These are phyloP conservation scores for Mionectes macconnelli DNA, from an alignment of 2,113 vertebrate species.

Conservation along the genomic window DNA sequence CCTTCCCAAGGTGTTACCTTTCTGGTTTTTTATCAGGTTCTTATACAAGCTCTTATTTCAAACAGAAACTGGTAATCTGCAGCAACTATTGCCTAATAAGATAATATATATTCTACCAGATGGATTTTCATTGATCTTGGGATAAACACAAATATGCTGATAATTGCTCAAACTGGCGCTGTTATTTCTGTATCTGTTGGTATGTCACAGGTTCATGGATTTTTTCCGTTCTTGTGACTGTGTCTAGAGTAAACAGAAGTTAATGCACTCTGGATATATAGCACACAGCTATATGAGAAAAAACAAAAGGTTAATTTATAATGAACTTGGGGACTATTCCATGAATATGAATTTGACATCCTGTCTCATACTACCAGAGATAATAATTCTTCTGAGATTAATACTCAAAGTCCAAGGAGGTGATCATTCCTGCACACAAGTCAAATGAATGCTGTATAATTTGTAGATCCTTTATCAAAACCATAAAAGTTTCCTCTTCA, in stretches of 20 bases:
- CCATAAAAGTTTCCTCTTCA: background rate
- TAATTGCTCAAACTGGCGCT: conserved; percentile 34
- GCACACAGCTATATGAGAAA: background rate
- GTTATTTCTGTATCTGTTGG: background rate
- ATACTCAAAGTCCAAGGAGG: background rate
- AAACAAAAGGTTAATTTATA: background rate
- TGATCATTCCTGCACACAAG: background rate
- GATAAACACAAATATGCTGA: conserved; percentile 48
- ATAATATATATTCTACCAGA: background rate
- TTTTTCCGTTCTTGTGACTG: background rate
- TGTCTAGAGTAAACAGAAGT: background rate
- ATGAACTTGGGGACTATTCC: background rate
- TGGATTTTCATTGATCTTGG: conserved; percentile 50
- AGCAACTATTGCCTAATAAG: background rate
- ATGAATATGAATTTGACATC: background rate
- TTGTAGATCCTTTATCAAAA: background rate
- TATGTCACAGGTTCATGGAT: background rate
- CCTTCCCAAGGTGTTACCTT: background rate
- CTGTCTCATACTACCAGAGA: background rate
- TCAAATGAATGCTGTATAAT: background rate
- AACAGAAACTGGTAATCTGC: background rate
- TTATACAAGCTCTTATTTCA: background rate
- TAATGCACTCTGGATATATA: background rate
- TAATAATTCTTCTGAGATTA: background rate
- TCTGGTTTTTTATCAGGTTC: background rate